Evolutionary conservation across 2,888 invertebrate species (phyloP).

Genomic region (Drosophila falleni): DNA sequence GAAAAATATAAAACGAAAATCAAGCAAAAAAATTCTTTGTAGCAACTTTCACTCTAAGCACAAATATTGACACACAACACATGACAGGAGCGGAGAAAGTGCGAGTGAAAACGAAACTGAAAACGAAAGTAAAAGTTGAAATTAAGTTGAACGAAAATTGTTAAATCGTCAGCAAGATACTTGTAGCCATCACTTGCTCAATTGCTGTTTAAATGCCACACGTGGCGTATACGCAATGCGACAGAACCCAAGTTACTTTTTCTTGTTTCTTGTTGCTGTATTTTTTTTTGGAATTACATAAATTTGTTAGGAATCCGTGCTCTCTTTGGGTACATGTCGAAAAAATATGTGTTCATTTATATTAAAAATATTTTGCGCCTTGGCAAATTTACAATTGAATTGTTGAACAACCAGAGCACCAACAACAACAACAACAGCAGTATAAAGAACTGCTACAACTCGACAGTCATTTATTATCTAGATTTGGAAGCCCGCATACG

Average conservation of each 20-base stretch:
- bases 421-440: conserved; percentile 5
- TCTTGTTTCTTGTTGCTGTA: neutral
- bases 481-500: conserved; percentile 54
- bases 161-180: conserved; percentile 61
- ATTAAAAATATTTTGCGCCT: conserved; percentile 47
- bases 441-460: conserved; percentile 9
- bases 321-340: conserved; percentile 3
- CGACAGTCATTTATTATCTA: conserved; percentile 70
- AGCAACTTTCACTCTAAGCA: conserved; percentile 15
- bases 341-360: conserved; percentile 17
- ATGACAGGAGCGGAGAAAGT: conserved; percentile 7
- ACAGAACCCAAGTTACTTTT: conserved; percentile 5
- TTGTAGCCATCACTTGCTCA: conserved; percentile 15
- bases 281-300: neutral
- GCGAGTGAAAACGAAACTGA: conserved; percentile 12
- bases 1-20: conserved; percentile 28
- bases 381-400: conserved; percentile 65
- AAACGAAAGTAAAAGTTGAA: conserved; percentile 40
- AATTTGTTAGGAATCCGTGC: neutral
- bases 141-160: conserved; percentile 68
- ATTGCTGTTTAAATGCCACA: conserved; percentile 56
- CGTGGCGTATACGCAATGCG: conserved; percentile 68
- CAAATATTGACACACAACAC: conserved; percentile 66
- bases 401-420: conserved; percentile 27
- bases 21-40: conserved; percentile 22